Percentiles rank a stretch among this genome's conserved stretches.
phyloP scores from a whole-genome alignment of 2,888 invertebrate genomes.

The Pyrochroa serraticornis region DNA sequence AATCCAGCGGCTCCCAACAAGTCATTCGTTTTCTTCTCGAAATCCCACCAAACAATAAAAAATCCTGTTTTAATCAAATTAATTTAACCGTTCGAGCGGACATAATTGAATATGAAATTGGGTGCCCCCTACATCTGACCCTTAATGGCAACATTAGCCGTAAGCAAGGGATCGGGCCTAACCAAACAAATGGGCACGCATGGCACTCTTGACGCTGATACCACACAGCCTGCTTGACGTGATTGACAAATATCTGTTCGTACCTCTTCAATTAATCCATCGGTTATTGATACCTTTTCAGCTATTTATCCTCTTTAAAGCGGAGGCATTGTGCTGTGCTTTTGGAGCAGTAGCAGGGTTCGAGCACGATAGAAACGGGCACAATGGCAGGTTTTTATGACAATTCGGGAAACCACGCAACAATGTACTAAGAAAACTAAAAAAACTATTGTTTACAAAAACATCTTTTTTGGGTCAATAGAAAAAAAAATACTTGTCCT shows the following conservation, averaged over 20 bases:
- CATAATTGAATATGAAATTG: no score
- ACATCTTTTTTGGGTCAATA: no score
- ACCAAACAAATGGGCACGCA: constrained; percentile 3
- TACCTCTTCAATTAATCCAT: constrained; percentile 17
- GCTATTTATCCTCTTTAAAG: constrained; percentile 1
- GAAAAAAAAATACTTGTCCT: no score
- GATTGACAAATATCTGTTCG: constrained; percentile 30
- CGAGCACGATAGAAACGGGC: neutral
- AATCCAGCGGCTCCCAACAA: constrained; percentile 15
- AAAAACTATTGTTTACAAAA: no score
- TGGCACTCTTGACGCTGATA: constrained; percentile 25
- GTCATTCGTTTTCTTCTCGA: neutral
- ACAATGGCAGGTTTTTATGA: neutral
- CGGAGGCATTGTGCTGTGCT: neutral
- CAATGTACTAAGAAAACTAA: no score
- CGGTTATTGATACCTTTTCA: constrained; percentile 28
- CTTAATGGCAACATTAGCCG: constrained; percentile 13
- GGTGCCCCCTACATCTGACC: neutral
- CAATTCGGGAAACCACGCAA: neutral
- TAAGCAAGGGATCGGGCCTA: constrained; percentile 10
- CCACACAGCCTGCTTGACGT: constrained; percentile 29
- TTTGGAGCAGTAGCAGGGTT: neutral
- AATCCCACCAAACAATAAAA: no score
- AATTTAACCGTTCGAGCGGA: no score
- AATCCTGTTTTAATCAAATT: no score